phyloP scores from a whole-genome alignment of 2,888 invertebrate genomes.

The Pammene fasciana region DNA sequence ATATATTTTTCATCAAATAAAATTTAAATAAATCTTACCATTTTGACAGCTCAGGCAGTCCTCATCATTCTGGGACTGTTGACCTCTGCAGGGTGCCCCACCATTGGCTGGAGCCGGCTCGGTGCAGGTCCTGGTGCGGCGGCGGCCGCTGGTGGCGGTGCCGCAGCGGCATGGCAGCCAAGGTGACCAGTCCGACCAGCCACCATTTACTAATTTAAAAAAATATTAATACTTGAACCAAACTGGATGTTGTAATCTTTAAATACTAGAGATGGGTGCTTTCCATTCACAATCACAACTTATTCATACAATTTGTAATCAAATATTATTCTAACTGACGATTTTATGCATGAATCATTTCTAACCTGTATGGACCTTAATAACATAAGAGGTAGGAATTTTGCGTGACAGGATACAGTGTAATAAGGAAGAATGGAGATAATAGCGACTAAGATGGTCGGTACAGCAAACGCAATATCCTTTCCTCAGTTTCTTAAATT shows the following conservation, averaged over 20 bases:
- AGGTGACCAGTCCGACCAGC: slow-evolving; percentile 95
- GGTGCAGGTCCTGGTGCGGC: slow-evolving; percentile 91
- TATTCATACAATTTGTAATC: too few species aligned
- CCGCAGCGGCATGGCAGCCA: slow-evolving; percentile 95
- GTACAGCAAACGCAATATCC: slow-evolving; percentile 16
- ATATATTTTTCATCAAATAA: too few species aligned
- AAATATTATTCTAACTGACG: too few species aligned
- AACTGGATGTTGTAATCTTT: too few species aligned
- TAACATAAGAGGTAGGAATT: slow-evolving; percentile 11
- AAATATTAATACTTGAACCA: neutral
- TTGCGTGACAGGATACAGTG: slow-evolving; percentile 31
- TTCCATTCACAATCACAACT: too few species aligned
- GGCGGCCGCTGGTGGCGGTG: slow-evolving; percentile 87
- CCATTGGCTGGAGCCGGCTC: slow-evolving; percentile 96
- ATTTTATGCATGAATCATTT: too few species aligned
- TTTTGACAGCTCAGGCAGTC: slow-evolving; percentile 89
- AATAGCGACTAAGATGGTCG: neutral
- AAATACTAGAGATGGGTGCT: too few species aligned
- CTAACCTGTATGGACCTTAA: neutral
- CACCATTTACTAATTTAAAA: slow-evolving; percentile 91
- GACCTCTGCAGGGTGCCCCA: slow-evolving; percentile 92
- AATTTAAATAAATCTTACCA: slow-evolving; percentile 53
- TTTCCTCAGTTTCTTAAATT: too few species aligned
- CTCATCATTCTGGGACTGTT: slow-evolving; percentile 88
- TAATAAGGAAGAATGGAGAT: slow-evolving; percentile 27